Conservation (phyloP, 1,140 invertebrate species). For the Popillia japonica region DNA sequence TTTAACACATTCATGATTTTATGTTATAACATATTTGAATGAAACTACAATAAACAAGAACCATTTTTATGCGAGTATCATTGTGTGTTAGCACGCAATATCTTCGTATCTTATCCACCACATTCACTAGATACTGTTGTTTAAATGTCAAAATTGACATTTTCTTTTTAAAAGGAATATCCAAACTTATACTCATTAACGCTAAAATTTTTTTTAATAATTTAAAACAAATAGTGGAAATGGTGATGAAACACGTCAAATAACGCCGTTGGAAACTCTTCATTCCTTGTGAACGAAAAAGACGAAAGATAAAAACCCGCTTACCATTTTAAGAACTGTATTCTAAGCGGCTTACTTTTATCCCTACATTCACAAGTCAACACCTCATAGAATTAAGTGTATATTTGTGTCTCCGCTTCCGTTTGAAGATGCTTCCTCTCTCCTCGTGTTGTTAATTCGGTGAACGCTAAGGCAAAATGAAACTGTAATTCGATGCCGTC, state of each 20-base stretch:
- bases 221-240: too few relatives aligned
- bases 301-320: constrained; percentile 1
- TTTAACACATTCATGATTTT: too few relatives aligned
- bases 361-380: constrained; percentile 18
- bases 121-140: too few relatives aligned
- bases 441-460: background rate
- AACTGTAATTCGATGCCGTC: background rate
- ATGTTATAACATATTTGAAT: too few relatives aligned
- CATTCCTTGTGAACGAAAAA: background rate
- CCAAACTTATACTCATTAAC: too few relatives aligned
- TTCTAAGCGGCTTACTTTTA: constrained; percentile 18
- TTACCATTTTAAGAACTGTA: constrained; percentile 13
- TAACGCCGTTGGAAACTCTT: background rate
- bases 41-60: too few relatives aligned
- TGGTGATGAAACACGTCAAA: background rate
- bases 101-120: too few relatives aligned
- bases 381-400: constrained; percentile 18
- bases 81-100: too few relatives aligned
- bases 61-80: too few relatives aligned
- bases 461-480: background rate
- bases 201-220: too few relatives aligned
- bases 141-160: too few relatives aligned
- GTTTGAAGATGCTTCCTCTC: constrained; percentile 3
- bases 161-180: too few relatives aligned
- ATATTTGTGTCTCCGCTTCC: constrained; percentile 10